Percentiles rank a stretch among this genome's conserved stretches.
Evolutionary conservation across 92 coral and sea anemone genomes (phyloP).

Genomic region (Scolanthus callimorphus): DNA sequence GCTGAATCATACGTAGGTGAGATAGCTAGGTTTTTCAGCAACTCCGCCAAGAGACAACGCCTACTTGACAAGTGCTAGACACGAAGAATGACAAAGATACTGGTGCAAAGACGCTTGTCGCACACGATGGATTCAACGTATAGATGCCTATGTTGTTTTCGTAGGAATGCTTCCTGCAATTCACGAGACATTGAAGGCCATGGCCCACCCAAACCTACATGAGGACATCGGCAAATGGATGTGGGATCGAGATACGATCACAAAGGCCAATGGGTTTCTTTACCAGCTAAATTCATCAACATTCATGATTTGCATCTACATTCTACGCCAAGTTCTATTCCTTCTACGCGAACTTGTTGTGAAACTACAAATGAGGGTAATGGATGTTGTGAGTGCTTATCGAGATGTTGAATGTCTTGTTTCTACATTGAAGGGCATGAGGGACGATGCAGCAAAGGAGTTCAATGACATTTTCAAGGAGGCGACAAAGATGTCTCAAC

Average conservation of each 20-base stretch:
- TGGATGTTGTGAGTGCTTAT: conserved; percentile 10
- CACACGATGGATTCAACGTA: conserved; percentile 53
- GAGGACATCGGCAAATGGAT: conserved; percentile 9
- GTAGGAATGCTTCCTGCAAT: conserved; percentile 26
- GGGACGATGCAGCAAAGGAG: too few relatives aligned
- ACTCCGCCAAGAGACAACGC: too few relatives aligned
- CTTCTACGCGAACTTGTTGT: conserved; percentile 1
- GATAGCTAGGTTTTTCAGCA: too few relatives aligned
- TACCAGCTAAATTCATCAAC: conserved; percentile 4
- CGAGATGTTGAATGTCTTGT: not conserved
- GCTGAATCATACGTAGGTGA: too few relatives aligned
- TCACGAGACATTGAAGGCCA: conserved; percentile 10
- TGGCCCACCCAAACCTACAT: conserved; percentile 8
- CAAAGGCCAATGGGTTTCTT: conserved; percentile 17
- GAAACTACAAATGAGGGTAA: conserved; percentile 13
- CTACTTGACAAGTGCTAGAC: conserved; percentile 26
- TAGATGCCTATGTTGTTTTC: conserved; percentile 57
- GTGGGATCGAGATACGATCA: conserved; percentile 16
- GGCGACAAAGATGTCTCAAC: too few relatives aligned
- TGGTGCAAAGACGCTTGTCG: conserved; percentile 46
- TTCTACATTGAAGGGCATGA: not conserved
- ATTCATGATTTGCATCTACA: conserved; percentile 1
- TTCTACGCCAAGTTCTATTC: conserved; percentile 4
- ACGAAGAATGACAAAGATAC: conserved; percentile 19
- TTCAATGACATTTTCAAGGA: too few relatives aligned